Conservation (phyloP, 2,113 vertebrate species). For the Lampris incognitus region DNA sequence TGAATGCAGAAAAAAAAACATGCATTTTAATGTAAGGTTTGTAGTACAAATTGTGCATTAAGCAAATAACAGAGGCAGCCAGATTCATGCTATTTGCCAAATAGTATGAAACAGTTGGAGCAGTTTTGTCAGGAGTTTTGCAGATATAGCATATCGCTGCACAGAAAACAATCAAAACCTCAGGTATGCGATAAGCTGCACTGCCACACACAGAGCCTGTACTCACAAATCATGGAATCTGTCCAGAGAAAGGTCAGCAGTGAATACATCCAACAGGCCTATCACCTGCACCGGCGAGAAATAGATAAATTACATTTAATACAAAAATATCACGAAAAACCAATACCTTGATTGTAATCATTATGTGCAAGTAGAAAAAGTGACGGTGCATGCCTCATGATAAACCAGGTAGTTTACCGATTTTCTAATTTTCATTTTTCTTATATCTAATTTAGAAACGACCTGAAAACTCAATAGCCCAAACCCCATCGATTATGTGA, state of each 20-base stretch:
- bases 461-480: not conserved
- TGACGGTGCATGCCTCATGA: too few species aligned
- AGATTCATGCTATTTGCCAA: too few species aligned
- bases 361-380: too few species aligned
- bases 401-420: too few species aligned
- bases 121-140: not conserved
- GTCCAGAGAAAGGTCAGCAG: conserved; percentile 90
- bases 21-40: not conserved
- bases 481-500: not conserved
- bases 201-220: not conserved
- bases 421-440: too few species aligned
- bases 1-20: conserved; percentile 30
- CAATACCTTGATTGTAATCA: too few species aligned
- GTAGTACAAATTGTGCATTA: too few species aligned
- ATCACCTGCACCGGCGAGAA: conserved; percentile 86
- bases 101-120: not conserved
- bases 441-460: not conserved
- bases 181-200: not conserved
- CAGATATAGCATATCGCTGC: not conserved
- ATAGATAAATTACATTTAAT: not conserved
- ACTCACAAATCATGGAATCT: conserved; percentile 97
- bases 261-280: conserved; percentile 94
- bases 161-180: not conserved
- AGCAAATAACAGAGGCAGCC: too few species aligned
- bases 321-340: too few species aligned